Conservation (phyloP, 2,797 vertebrate genomes). For the Micromesistius poutassou region DNA sequence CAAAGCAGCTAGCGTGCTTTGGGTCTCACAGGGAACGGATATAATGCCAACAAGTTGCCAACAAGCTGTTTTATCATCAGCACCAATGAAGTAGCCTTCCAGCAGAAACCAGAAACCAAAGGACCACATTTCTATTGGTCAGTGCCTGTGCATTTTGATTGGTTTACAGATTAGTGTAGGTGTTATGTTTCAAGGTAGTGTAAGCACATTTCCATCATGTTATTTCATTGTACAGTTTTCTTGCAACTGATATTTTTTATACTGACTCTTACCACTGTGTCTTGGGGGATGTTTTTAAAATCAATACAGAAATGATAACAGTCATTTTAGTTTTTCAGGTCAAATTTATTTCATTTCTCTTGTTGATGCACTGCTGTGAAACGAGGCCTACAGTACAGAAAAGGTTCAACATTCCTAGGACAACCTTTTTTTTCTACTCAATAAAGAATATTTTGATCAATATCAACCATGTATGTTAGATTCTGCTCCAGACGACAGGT, state of each 20-base stretch:
- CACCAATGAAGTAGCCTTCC: neutral
- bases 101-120: neutral
- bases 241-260: conserved; percentile 19
- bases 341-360: conserved; percentile 13
- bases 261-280: conserved; percentile 23
- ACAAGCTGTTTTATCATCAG: neutral
- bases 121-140: neutral
- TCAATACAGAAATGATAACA: neutral
- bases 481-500: conserved; percentile 13
- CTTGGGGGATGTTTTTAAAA: conserved; percentile 20
- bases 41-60: neutral
- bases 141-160: neutral
- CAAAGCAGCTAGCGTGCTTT: neutral
- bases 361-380: conserved; percentile 16
- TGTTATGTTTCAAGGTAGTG: neutral
- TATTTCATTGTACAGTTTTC: conserved; percentile 38
- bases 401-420: conserved; percentile 34
- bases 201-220: conserved; percentile 26
- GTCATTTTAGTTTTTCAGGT: neutral
- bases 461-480: neutral
- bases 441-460: neutral
- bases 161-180: neutral
- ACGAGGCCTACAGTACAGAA: conserved; percentile 8
- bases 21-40: neutral
- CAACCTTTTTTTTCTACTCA: conserved; percentile 11